Conservation (phyloP, 2,888 invertebrate genomes). For the Glaucopsyche alexis region DNA sequence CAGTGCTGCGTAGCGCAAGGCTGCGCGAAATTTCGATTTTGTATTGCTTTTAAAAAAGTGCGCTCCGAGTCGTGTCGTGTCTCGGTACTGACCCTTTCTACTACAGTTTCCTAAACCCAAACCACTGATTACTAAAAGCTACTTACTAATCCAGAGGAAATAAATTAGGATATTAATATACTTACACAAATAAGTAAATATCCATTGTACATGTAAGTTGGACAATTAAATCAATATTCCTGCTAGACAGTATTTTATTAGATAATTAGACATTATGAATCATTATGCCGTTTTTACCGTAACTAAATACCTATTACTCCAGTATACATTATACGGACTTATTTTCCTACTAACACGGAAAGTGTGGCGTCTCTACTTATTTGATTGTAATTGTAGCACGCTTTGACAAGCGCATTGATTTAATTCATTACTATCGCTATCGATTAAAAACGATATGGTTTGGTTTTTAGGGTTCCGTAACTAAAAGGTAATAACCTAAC, state of each 20-base stretch:
- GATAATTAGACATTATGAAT: background rate
- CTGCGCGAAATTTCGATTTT: too few relatives aligned
- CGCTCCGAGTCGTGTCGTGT: too few relatives aligned
- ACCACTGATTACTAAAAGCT: too few relatives aligned
- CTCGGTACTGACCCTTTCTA: too few relatives aligned
- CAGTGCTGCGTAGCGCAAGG: too few relatives aligned
- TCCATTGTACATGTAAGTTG: background rate
- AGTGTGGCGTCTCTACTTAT: background rate
- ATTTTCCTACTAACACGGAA: constrained; percentile 24
- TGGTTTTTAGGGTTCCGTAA: background rate
- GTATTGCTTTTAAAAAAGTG: too few relatives aligned
- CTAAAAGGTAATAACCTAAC: too few relatives aligned
- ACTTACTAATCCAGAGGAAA: too few relatives aligned
- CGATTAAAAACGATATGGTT: background rate
- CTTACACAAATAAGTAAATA: background rate
- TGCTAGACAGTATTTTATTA: background rate
- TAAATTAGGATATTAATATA: background rate
- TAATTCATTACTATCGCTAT: background rate
- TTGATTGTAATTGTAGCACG: background rate
- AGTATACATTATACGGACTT: background rate
- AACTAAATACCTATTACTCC: constrained; percentile 2
- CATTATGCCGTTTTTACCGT: constrained; percentile 14
- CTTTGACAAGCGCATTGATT: background rate
- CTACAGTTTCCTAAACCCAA: too few relatives aligned
- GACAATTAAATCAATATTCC: background rate